Base-by-base conservation (phyloP, 2,113 vertebrate genomes). In the Calidris pugnax region DNA sequence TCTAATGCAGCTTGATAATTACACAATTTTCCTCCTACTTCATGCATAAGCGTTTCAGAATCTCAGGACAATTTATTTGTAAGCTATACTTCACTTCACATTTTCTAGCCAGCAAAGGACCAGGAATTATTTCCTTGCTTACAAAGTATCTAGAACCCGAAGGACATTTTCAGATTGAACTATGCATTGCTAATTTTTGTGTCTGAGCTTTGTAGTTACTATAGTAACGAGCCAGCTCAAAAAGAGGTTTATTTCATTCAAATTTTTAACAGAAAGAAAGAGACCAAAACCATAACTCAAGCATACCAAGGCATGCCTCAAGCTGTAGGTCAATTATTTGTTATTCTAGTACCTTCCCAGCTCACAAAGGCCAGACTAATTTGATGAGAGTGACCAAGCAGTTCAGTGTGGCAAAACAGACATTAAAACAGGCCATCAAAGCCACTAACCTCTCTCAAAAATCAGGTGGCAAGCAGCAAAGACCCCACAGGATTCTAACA, bases 191-290 rank as follows among this genome's bases (percentile, higher is more conserved):
- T 71, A 9, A 30, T 76, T 82, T 80, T 82, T 73, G 4, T 63
- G 69, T 56, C 69, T 2, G 11, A 85, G 47, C 85, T 92, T 91
- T 3, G 1, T 5, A 33, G 95, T 91, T 95, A 91, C 87, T 91
- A 83, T 67, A 93, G 91, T 72, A 95, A 96, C 66, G 51, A 4
- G 3, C 4, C 71, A 89, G 62, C 37, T 66, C 26, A 71, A 72
- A 71, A 39, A 47, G 24, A 24, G 17, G 4, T 41, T 60, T 56
- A 24, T 85, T 89, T 62, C 21, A 69, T 74, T 59, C 83, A 88
- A 95, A 92, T 89, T 51, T 82, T 32, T 59, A 90, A 47, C 53
- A 77, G 68, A 47, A 94, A 87, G 91, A 94, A 68, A 91, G 74
- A 86, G 86, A 81, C 4, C 48, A 48, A 48, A 48, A 48, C 6